Base-by-base conservation (phyloP, 2,113 vertebrate genomes). In the Capra hircus region DNA sequence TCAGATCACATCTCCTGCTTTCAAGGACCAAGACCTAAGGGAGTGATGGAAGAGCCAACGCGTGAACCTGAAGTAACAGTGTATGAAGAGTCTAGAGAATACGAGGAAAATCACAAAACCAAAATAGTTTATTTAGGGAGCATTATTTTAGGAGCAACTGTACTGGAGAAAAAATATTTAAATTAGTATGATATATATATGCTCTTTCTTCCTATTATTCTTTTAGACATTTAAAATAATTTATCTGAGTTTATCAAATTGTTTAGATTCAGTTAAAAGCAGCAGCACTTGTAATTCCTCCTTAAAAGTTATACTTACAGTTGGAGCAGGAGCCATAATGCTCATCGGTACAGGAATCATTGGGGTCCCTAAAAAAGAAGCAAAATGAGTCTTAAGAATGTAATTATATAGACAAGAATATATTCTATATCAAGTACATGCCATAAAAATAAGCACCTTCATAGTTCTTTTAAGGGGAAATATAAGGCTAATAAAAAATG, bases 281-380 rank as follows among this genome's bases (percentile, higher is more conserved):
- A 60, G 8, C 62, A 67, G 0, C 16, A 81, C 23, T 50, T 33
- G 12, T 52, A 78, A 84, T 64, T 55, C 13, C 25, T 91, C 36
- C 60, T 91, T 96, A 84, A 91, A 94, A 74, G 50, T 62, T 94
- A 97, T 97, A 98, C 99, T 99, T 99, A 99, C 99, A 96, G 99
- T 98, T 25, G 99, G 99, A 90, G 99, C 98, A 91, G 99, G 99
- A 91, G 99, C 98, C 99, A 99, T 99, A 98, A 99, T 99, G 97
- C 99, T 99, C 99, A 99, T 99, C 93, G 99, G 99, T 95, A 99
- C 99, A 97, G 99, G 99, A 99, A 99, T 99, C 99, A 99, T 99
- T 84, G 99, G 99, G 36, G 99, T 98, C 94, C 99, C 99, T 99
- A 95, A 81, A 27, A 95, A 96, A 97, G 78, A 95, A 80, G 7